Evolutionary conservation across 2,888 invertebrate genomes (phyloP), one percentile per base, ranked within the genome.

Genomic region (Timema podura): DNA sequence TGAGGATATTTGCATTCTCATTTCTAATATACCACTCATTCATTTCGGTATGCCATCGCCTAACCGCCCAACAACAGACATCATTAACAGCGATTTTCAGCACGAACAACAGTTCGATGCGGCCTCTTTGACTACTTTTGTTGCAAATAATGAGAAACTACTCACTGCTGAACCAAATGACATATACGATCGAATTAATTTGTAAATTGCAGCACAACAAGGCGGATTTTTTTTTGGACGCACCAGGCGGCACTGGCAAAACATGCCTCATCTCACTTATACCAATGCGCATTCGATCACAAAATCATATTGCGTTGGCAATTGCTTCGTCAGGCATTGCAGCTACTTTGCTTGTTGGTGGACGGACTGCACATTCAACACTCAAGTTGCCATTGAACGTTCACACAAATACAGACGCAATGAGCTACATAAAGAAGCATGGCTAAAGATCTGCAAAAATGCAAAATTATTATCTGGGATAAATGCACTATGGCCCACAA

Each of bases 241-340:
- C 77, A 44, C 78, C 79, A 45, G 79, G 79, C 51, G 80, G 81
- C n/a, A 81, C 79, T 59, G 82, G 81, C 8, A 81, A 82, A 77
- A 81, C 79, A 15, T 82, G 78, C 72, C 70, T 82, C 1, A 79
- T 82, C 64, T 77, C 76, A 48, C 71, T 80, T 48, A 69, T 82
- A 48, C 72, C 81, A 10, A 79, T 79, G n/a, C 71, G 75, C 67
- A 76, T 81, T 69, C 76, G 79, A 70, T 74, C 75, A 59, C 67
- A 77, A 71, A 75, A 77, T 72, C 70, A 74, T 8, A 78, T 80
- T 65, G 79, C 79, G 11, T 66, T 82, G 51, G 79, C 80, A 11
- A 73, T 82, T 45, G 81, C 81, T 9, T 81, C 79, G 51, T 82
- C 81, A 7, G 82, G 82, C 10, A 82, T 83, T 72, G 82, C 82